A percentile compares a stretch with the other conserved stretches of the same genome.
phyloP scores from a whole-genome alignment of 2,797 vertebrate genomes.

The Cryptoblepharus egeriae region DNA sequence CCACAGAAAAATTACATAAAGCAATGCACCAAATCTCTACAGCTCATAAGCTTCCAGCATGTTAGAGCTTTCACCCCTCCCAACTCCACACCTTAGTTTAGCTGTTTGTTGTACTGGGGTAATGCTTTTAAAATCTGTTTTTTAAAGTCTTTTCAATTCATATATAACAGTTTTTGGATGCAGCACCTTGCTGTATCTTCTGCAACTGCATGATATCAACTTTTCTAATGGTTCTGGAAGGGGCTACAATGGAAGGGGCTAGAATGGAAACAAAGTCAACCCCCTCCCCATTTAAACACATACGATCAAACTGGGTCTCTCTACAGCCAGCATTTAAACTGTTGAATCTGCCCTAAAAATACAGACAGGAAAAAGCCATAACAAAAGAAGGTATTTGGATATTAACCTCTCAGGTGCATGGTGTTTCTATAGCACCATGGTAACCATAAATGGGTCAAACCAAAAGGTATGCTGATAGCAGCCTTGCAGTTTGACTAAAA shows the following conservation, averaged over 20 bases:
- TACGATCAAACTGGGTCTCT: conserved; percentile 32
- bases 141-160: conserved; percentile 13
- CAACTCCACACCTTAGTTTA: conserved; percentile 47
- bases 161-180: neutral
- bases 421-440: conserved; percentile 14
- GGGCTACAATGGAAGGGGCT: neutral
- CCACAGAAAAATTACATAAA: conserved; percentile 65
- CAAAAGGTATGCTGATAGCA: conserved; percentile 5
- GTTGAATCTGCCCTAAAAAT: conserved; percentile 33
- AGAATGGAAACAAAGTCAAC: conserved; percentile 9
- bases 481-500: conserved; percentile 6
- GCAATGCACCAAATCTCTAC: conserved; percentile 68
- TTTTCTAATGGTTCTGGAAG: neutral
- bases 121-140: conserved; percentile 8
- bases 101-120: conserved; percentile 41
- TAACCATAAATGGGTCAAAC: conserved; percentile 5
- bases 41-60: conserved; percentile 68
- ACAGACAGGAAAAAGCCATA: conserved; percentile 32
- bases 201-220: neutral
- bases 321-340: neutral
- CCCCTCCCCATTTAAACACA: neutral
- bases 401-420: neutral
- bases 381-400: neutral
- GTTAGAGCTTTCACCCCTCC: conserved; percentile 41
- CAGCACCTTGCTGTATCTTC: conserved; percentile 11